Percentiles rank a stretch among this genome's conserved stretches.
phyloP scores from a whole-genome alignment of 2,113 vertebrate genomes.

The Lucifuga dentata region DNA sequence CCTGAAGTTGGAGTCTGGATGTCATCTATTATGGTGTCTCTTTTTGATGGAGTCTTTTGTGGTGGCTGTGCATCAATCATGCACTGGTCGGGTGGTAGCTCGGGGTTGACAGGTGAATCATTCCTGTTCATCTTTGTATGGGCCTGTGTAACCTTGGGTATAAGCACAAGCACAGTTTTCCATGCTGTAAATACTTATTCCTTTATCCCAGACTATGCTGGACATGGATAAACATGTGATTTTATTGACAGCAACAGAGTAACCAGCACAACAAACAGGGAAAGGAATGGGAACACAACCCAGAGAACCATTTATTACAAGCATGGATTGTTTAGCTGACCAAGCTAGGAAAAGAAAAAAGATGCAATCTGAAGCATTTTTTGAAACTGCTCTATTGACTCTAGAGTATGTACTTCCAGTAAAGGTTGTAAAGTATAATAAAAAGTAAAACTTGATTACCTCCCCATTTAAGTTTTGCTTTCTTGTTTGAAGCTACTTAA shows the following conservation, averaged over 20 bases:
- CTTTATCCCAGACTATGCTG: constrained; percentile 59
- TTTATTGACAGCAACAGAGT: constrained; percentile 64
- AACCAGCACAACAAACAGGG: constrained; percentile 44
- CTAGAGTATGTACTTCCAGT: neutral
- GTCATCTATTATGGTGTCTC: constrained; percentile 26
- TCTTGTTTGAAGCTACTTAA: neutral
- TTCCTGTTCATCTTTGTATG: constrained; percentile 64
- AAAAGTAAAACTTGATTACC: neutral
- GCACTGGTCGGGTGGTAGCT: constrained; percentile 32
- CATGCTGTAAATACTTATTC: constrained; percentile 71
- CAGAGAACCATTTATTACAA: too few species aligned
- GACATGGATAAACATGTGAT: constrained; percentile 49
- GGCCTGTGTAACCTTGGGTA: constrained; percentile 69
- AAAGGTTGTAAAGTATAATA: neutral
- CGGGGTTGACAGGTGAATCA: constrained; percentile 62
- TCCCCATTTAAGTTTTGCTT: neutral
- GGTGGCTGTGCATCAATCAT: constrained; percentile 1
- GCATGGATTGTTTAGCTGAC: too few species aligned
- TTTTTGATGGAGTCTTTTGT: constrained; percentile 39
- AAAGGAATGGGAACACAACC: constrained; percentile 10
- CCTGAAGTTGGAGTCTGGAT: constrained; percentile 32
- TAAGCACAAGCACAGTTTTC: constrained; percentile 62
- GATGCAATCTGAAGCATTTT: neutral
- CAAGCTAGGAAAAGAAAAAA: constrained; percentile 6
- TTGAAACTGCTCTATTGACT: neutral